Percentiles rank a stretch among this genome's conserved stretches.
phyloP scores from a whole-genome alignment of 1,140 invertebrate species.

The Diabrotica undecimpunctata region DNA sequence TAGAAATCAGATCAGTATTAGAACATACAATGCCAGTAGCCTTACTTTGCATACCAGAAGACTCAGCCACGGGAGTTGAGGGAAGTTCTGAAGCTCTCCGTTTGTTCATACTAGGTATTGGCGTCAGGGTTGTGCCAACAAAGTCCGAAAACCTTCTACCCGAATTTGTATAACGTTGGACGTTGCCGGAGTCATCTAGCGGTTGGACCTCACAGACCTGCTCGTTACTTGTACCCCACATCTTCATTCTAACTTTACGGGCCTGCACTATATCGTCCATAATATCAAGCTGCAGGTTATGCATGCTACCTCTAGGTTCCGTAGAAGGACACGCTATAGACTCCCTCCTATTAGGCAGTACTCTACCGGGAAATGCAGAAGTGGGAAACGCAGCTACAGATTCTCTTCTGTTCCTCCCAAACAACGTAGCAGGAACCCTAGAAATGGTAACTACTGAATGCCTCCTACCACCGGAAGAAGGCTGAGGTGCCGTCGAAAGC shows the following conservation, averaged over 20 bases:
- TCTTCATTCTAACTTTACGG: slow-evolving; percentile 73
- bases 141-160: slow-evolving; percentile 70
- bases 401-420: slow-evolving; percentile 71
- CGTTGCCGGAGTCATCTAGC: slow-evolving; percentile 59
- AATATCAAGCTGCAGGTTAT: slow-evolving; percentile 78
- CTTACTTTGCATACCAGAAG: slow-evolving; percentile 36
- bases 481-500: slow-evolving; percentile 64
- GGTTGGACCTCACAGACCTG: slow-evolving; percentile 77
- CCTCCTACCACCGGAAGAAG: slow-evolving; percentile 67
- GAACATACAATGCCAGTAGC: slow-evolving; percentile 67
- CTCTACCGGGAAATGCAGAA: slow-evolving; percentile 34
- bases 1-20: slow-evolving; percentile 73
- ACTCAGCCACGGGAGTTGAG: slow-evolving; percentile 43
- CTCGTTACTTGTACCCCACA: slow-evolving; percentile 77
- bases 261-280: slow-evolving; percentile 83
- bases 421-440: slow-evolving; percentile 67
- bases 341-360: slow-evolving; percentile 50
- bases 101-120: slow-evolving; percentile 51
- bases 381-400: slow-evolving; percentile 72
- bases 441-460: slow-evolving; percentile 83
- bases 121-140: slow-evolving; percentile 53
- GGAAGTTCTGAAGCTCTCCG: slow-evolving; percentile 67
- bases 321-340: slow-evolving; percentile 58
- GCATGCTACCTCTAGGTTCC: slow-evolving; percentile 66
- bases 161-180: slow-evolving; percentile 55